A percentile compares a stretch with the other conserved stretches of the same genome.
Evolutionary conservation across 2,797 vertebrate genomes (phyloP).

Genomic region (Tenualosa thibaudeaui): DNA sequence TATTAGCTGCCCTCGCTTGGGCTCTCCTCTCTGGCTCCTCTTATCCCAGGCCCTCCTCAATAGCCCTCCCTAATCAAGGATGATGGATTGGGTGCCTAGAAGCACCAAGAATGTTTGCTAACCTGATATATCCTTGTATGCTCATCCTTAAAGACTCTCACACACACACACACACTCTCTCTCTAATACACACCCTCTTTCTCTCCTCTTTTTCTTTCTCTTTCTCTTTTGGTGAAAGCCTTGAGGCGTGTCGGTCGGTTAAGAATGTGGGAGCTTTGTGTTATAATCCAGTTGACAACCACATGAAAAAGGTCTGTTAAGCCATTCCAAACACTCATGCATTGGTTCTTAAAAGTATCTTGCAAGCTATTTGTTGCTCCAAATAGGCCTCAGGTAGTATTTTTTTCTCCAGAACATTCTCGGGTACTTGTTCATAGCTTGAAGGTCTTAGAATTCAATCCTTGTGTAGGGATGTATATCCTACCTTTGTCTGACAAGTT

Average conservation of each 20-base stretch:
- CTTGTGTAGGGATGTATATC: neutral
- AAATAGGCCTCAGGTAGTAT: neutral
- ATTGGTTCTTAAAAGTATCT: slow-evolving; percentile 11
- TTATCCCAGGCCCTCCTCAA: slow-evolving; percentile 35
- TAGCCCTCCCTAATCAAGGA: slow-evolving; percentile 64
- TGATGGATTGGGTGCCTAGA: slow-evolving; percentile 68
- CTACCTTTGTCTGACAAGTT: neutral
- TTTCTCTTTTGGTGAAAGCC: neutral
- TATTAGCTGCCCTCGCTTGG: slow-evolving; percentile 22
- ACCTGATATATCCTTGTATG: slow-evolving; percentile 51
- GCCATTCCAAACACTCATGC: slow-evolving; percentile 8
- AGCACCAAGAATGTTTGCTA: slow-evolving; percentile 60
- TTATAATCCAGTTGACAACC: slow-evolving; percentile 19
- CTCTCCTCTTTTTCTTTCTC: neutral
- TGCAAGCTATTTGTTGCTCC: neutral
- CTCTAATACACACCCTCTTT: slow-evolving; percentile 28
- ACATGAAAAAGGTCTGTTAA: slow-evolving; percentile 16
- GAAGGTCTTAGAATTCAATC: neutral
- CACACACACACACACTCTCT: neutral
- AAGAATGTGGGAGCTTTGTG: slow-evolving; percentile 16
- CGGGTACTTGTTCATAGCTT: neutral
- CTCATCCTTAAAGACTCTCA: slow-evolving; percentile 3
- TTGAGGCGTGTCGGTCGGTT: neutral
- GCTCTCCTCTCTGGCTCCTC: slow-evolving; percentile 20
- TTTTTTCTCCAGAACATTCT: neutral